Conservation (phyloP, 2,113 vertebrate genomes). For the Triplophysa rosa region DNA sequence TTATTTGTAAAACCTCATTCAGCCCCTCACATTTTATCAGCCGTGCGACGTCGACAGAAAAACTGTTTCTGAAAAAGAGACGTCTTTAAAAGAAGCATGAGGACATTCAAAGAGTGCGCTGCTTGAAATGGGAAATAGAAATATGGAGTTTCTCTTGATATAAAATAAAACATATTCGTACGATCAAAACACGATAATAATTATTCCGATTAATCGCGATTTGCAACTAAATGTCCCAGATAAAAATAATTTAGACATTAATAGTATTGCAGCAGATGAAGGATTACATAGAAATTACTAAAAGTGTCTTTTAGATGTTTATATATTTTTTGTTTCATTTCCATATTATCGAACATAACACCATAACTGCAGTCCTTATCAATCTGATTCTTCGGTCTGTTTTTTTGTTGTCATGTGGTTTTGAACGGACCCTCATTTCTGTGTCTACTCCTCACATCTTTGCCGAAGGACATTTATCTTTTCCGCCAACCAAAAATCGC, state of each 20-base stretch:
- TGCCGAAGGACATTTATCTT: constrained; percentile 5
- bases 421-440: background rate
- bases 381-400: too few species aligned
- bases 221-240: too few species aligned
- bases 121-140: background rate
- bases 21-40: constrained; percentile 69
- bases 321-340: too few species aligned
- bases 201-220: too few species aligned
- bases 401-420: background rate
- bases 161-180: background rate
- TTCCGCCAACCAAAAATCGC: constrained; percentile 23
- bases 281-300: too few species aligned
- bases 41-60: constrained; percentile 39
- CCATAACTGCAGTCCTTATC: too few species aligned
- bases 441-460: background rate
- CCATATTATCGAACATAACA: too few species aligned
- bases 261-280: too few species aligned
- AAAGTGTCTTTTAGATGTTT: too few species aligned
- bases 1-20: constrained; percentile 69
- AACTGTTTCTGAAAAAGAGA: constrained; percentile 19
- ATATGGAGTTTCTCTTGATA: background rate
- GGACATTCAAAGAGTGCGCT: background rate
- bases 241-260: too few species aligned
- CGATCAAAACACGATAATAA: too few species aligned
- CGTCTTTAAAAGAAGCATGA: background rate